A percentile compares a stretch with the other conserved stretches of the same genome.
Conservation (phyloP, 2,797 vertebrate species). For the Pantherophis alleghaniensis region DNA sequence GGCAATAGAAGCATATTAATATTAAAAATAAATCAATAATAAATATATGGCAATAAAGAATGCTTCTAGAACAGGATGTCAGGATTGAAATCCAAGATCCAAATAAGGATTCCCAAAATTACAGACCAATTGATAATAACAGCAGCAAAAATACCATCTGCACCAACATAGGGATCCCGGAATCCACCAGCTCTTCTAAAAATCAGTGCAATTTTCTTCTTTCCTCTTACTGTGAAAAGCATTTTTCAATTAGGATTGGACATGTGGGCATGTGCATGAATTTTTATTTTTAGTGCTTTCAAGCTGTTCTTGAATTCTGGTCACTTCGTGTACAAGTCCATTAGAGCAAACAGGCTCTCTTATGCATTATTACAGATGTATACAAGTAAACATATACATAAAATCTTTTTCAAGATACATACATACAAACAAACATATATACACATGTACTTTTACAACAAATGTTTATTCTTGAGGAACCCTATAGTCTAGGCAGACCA, state of each 20-base stretch:
- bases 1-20: conserved; percentile 10
- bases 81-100: background rate
- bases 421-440: background rate
- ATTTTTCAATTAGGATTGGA: background rate
- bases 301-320: background rate
- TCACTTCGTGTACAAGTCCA: background rate
- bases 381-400: background rate
- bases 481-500: background rate
- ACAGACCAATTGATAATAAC: background rate
- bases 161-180: background rate
- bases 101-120: background rate
- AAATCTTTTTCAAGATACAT: background rate
- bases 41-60: background rate
- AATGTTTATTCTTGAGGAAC: background rate
- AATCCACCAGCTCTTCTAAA: background rate
- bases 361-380: background rate
- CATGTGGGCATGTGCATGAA: background rate
- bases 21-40: background rate
- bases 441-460: background rate
- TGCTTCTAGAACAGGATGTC: background rate
- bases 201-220: background rate
- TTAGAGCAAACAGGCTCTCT: background rate
- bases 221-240: background rate
- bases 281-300: background rate
- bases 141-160: background rate